phyloP scores from a whole-genome alignment of 2,888 invertebrate genomes.

The Electrophaes corylata region DNA sequence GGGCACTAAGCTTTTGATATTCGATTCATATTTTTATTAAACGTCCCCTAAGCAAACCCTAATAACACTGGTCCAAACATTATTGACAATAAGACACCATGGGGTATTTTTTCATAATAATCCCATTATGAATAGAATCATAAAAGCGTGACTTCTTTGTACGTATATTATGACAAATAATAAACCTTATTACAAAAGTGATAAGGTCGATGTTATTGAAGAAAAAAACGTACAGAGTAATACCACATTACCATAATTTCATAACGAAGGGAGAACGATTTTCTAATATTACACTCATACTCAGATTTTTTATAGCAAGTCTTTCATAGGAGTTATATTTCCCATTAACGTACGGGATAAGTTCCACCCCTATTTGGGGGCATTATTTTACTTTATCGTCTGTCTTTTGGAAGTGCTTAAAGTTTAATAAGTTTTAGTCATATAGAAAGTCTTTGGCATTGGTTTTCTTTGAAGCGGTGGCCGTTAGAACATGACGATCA shows the following conservation, averaged over 20 bases:
- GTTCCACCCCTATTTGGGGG: conserved; percentile 30
- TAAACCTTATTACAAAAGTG: conserved; percentile 17
- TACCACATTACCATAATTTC: conserved; percentile 73
- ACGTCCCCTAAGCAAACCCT: conserved; percentile 49
- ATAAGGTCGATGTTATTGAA: conserved; percentile 21
- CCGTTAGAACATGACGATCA: background rate
- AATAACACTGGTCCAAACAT: conserved; percentile 53
- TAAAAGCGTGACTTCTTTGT: conserved; percentile 42
- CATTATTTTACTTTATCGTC: conserved; percentile 27
- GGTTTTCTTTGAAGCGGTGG: background rate
- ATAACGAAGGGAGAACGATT: conserved; percentile 73
- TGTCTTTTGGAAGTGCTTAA: conserved; percentile 24
- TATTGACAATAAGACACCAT: conserved; percentile 67
- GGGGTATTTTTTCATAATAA: conserved; percentile 54
- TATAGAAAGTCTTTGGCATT: conserved; percentile 3
- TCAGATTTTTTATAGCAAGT: conserved; percentile 63
- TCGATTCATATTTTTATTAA: conserved; percentile 65
- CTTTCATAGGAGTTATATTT: conserved; percentile 39
- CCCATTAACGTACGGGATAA: conserved; percentile 37
- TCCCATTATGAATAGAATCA: conserved; percentile 42
- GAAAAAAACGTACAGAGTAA: conserved; percentile 28
- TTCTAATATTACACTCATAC: conserved; percentile 71
- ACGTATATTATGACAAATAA: conserved; percentile 3
- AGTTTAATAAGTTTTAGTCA: conserved; percentile 34
- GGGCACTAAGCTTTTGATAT: conserved; percentile 41